These are phyloP conservation scores for Ophion ventricosus DNA, from an alignment of 2,888 invertebrate species.

Conservation along the genomic window DNA sequence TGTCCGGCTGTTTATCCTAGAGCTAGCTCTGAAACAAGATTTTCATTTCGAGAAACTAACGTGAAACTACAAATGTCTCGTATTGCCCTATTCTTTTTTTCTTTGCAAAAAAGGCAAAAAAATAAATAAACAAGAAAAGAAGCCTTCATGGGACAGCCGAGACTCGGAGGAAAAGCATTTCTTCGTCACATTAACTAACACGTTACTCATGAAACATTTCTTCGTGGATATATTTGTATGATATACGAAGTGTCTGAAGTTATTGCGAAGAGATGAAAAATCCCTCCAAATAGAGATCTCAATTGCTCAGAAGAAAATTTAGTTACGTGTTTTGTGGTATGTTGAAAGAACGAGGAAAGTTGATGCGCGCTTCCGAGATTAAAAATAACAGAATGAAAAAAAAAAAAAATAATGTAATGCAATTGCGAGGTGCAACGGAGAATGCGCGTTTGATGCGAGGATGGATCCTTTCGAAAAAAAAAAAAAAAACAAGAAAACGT, in stretches of 20 bases:
- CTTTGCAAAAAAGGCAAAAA: neutral
- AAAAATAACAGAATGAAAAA: constrained; percentile 8
- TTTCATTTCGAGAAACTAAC: neutral
- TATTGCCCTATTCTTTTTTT: neutral
- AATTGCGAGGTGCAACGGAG: neutral
- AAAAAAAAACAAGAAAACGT: neutral
- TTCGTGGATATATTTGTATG: constrained; percentile 44
- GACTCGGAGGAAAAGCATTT: neutral
- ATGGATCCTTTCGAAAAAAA: constrained; percentile 25
- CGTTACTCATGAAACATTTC: constrained; percentile 30
- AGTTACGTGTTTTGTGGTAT: constrained; percentile 44
- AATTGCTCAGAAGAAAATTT: constrained; percentile 78
- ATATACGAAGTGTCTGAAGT: constrained; percentile 44
- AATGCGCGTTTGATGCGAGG: constrained; percentile 5
- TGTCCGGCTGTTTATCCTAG: neutral
- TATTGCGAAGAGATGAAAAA: constrained; percentile 64
- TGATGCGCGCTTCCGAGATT: constrained; percentile 8
- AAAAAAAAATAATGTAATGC: constrained; percentile 4
- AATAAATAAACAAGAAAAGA: no score
- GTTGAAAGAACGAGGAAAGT: constrained; percentile 24
- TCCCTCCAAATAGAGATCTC: constrained; percentile 80
- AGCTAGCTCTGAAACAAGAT: neutral
- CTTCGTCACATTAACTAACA: neutral
- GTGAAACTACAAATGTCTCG: neutral
- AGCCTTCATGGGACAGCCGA: neutral